These are phyloP conservation scores for Epistrophella euchroma DNA, from an alignment of 2,888 invertebrate genomes.

Conservation along the genomic window DNA sequence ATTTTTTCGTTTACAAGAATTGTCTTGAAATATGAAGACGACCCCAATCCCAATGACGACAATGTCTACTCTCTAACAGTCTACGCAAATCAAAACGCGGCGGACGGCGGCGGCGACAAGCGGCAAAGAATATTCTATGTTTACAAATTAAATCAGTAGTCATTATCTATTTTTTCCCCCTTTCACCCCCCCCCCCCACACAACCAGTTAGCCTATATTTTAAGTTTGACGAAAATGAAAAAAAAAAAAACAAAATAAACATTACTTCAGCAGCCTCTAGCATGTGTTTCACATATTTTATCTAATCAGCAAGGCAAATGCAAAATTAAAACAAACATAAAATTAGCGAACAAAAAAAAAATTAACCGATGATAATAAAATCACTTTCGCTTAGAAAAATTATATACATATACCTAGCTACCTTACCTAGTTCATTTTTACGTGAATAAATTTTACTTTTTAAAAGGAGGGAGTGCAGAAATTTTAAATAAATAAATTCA, in stretches of 20 bases:
- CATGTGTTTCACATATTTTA: constrained; percentile 54
- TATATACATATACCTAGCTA: background rate
- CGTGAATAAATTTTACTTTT: constrained; percentile 8
- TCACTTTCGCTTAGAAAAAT: constrained; percentile 49
- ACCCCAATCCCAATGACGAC: background rate
- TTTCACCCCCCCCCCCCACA: background rate
- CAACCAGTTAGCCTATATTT: constrained; percentile 13
- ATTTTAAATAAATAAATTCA: background rate
- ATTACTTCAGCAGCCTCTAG: constrained; percentile 11
- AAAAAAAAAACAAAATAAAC: background rate
- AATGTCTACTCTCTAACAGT: background rate
- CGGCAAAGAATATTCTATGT: background rate
- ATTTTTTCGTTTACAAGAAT: background rate
- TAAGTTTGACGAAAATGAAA: background rate
- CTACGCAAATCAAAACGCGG: too few species aligned
- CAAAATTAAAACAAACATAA: constrained; percentile 36
- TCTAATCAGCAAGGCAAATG: constrained; percentile 63
- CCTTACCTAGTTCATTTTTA: background rate
- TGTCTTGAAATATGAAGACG: background rate
- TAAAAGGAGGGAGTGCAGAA: background rate
- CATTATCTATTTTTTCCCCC: constrained; percentile 1
- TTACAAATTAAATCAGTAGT: constrained; percentile 15
- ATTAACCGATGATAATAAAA: constrained; percentile 43
- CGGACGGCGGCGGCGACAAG: background rate
- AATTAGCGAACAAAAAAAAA: background rate